phyloP scores from a whole-genome alignment of 1,140 invertebrate species.

The Calliopsis andreniformis region DNA sequence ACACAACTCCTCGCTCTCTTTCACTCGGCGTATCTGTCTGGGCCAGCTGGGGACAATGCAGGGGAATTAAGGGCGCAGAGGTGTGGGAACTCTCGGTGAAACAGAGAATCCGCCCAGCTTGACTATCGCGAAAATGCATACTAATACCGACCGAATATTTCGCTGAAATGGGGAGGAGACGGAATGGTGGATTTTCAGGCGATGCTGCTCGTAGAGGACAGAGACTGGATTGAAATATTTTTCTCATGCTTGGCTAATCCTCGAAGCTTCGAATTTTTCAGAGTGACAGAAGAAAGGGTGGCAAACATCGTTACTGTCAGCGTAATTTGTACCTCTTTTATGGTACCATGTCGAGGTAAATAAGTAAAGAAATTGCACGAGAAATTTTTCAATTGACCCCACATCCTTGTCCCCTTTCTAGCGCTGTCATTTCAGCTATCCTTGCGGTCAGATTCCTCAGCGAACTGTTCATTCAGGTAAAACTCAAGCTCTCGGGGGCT shows the following conservation, averaged over 20 bases:
- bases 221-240: neutral
- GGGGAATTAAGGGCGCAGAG: conserved; percentile 67
- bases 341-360: no score
- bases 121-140: conserved; percentile 50
- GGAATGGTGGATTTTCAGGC: conserved; percentile 4
- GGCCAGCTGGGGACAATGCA: conserved; percentile 63
- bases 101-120: conserved; percentile 39
- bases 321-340: no score
- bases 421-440: neutral
- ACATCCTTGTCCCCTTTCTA: no score
- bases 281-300: no score
- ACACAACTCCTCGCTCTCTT: conserved; percentile 44
- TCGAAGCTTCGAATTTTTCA: no score
- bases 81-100: conserved; percentile 67
- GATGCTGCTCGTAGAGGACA: no score
- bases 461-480: neutral
- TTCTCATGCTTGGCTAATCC: conserved; percentile 36
- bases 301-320: no score
- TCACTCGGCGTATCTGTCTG: conserved; percentile 49
- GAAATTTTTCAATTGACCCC: no score
- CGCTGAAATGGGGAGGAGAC: conserved; percentile 13
- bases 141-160: conserved; percentile 32
- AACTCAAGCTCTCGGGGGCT: neutral
- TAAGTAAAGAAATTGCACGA: no score
- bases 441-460: neutral